Percentiles rank a stretch among this genome's conserved stretches.
Conservation (phyloP, 2,797 vertebrate genomes). For the Scleropages formosus region DNA sequence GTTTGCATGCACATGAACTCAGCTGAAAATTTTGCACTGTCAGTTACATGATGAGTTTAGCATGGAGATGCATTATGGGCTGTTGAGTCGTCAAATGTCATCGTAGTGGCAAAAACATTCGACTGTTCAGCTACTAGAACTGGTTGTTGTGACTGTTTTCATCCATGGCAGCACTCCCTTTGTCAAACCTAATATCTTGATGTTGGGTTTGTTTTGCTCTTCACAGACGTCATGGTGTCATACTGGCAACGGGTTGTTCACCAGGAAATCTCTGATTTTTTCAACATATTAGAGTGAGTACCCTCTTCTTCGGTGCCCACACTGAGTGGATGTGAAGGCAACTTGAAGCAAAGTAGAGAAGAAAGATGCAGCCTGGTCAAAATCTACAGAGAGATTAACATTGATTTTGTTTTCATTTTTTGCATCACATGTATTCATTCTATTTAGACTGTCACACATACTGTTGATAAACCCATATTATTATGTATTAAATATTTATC, state of each 20-base stretch:
- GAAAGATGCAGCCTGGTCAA: conserved; percentile 14
- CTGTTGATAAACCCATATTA: not conserved
- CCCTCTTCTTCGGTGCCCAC: not conserved
- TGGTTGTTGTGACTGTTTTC: no score
- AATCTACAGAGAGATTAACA: conserved; percentile 8
- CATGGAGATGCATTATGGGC: no score
- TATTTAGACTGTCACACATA: not conserved
- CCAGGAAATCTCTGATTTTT: conserved; percentile 95
- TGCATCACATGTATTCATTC: not conserved
- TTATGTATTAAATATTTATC: not conserved
- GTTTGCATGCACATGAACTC: no score
- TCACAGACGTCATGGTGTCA: conserved; percentile 87
- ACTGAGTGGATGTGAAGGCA: not conserved
- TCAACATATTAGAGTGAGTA: conserved; percentile 97
- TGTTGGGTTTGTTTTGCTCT: not conserved
- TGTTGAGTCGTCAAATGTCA: not conserved
- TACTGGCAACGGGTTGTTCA: conserved; percentile 94
- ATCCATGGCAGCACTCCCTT: not conserved
- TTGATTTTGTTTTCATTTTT: not conserved
- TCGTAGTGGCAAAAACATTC: not conserved
- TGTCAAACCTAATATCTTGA: no score
- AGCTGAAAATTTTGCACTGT: not conserved
- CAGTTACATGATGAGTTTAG: not conserved
- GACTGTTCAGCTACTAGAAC: no score
- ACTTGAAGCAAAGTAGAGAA: not conserved